Evolutionary conservation across 2,797 vertebrate genomes (phyloP).

Genomic region (Chrosomus eos): DNA sequence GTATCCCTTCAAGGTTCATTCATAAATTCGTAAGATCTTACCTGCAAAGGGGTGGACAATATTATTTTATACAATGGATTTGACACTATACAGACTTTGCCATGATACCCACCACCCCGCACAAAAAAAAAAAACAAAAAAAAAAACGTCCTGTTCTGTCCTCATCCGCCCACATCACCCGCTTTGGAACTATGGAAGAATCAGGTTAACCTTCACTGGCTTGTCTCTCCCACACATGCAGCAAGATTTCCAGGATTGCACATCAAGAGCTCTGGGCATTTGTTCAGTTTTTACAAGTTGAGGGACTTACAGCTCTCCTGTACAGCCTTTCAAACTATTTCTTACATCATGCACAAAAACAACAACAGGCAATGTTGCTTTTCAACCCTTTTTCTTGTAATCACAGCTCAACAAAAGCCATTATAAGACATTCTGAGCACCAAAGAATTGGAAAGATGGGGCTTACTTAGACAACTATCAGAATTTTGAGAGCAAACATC

Average conservation of each 20-base stretch:
- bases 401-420: not conserved
- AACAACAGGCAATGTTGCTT: not conserved
- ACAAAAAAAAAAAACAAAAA: not conserved
- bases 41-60: no score
- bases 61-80: not conserved
- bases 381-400: not conserved
- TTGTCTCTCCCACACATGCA: constrained; percentile 36
- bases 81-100: not conserved
- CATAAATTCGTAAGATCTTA: no score
- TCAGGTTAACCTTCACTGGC: constrained; percentile 40
- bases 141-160: constrained; percentile 16
- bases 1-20: no score
- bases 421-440: not conserved
- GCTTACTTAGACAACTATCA: not conserved
- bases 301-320: not conserved
- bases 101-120: not conserved
- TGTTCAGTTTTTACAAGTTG: constrained; percentile 27
- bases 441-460: not conserved
- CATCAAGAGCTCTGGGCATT: constrained; percentile 8
- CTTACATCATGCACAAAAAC: not conserved
- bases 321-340: constrained; percentile 7
- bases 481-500: not conserved
- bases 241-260: constrained; percentile 20
- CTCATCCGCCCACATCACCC: constrained; percentile 2
- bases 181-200: not conserved